phyloP scores from a whole-genome alignment of 2,888 invertebrate genomes.

The Caenorhabditis sp. region DNA sequence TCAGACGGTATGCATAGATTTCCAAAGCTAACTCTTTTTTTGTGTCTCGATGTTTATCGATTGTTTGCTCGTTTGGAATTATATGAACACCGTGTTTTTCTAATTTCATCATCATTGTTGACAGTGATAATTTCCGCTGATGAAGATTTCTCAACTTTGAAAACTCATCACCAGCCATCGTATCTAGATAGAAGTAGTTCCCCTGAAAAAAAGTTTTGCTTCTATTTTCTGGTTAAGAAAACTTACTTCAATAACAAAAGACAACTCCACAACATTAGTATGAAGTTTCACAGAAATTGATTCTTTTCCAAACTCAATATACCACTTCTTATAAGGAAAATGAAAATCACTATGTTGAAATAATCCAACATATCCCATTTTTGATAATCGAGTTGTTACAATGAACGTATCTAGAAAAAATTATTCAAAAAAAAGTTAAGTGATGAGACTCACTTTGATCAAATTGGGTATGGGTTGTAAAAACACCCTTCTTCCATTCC shows the following conservation, averaged over 20 bases:
- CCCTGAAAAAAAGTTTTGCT: slow-evolving; percentile 24
- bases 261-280: slow-evolving; percentile 48
- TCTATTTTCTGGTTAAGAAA: background rate
- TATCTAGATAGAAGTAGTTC: slow-evolving; percentile 43
- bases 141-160: slow-evolving; percentile 48
- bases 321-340: slow-evolving; percentile 54
- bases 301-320: slow-evolving; percentile 36
- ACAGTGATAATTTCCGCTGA: slow-evolving; percentile 44
- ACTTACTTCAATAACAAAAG: slow-evolving; percentile 44
- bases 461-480: slow-evolving; percentile 53
- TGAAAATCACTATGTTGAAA: slow-evolving; percentile 56
- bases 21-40: slow-evolving; percentile 48
- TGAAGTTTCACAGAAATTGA: slow-evolving; percentile 39
- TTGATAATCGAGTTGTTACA: slow-evolving; percentile 45
- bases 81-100: slow-evolving; percentile 54
- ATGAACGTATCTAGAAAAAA: slow-evolving; percentile 45
- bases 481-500: slow-evolving; percentile 55
- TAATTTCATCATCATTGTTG: slow-evolving; percentile 40
- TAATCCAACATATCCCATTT: slow-evolving; percentile 48
- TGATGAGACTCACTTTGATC: slow-evolving; percentile 43
- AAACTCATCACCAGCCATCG: slow-evolving; percentile 53
- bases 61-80: slow-evolving; percentile 38
- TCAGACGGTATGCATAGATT: slow-evolving; percentile 38
- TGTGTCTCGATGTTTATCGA: slow-evolving; percentile 46
- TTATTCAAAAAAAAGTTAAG: background rate